Conservation (phyloP, 30 jellyfish, hydroid and myxozoan species). For the Cassiopea andromeda region DNA sequence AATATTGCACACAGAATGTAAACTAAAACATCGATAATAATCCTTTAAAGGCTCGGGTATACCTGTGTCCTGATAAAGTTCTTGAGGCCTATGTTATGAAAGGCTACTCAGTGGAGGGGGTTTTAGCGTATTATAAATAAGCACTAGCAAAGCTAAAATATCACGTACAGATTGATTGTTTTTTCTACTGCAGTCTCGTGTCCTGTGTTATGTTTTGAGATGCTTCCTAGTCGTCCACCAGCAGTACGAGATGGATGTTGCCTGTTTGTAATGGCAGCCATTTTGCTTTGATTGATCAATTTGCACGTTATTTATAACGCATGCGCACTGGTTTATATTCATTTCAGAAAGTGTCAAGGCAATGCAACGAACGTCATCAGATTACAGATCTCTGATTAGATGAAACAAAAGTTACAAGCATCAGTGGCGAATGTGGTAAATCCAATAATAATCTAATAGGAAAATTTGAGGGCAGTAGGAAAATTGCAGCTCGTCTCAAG, state of each 20-base stretch:
- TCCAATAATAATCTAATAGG: no score
- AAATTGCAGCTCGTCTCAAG: no score
- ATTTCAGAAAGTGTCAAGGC: neutral
- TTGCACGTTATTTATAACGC: neutral
- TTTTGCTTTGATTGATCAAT: conserved; percentile 12
- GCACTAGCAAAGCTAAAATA: neutral
- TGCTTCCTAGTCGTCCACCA: conserved; percentile 61
- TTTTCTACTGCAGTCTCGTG: conserved; percentile 64
- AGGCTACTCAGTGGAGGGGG: neutral
- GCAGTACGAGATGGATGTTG: conserved; percentile 29
- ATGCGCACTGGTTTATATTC: conserved; percentile 29
- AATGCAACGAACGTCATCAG: neutral
- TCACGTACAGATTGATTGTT: conserved; percentile 60
- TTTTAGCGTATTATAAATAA: neutral
- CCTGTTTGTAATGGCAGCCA: conserved; percentile 67
- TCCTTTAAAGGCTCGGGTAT: no score
- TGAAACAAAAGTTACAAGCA: no score
- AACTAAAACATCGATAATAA: no score
- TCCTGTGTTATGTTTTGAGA: conserved; percentile 48
- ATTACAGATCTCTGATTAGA: no score
- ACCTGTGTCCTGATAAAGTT: no score
- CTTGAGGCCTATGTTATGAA: no score
- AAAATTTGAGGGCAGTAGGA: no score
- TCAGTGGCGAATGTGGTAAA: no score
- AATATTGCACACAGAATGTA: no score